Evolutionary conservation across 2,888 invertebrate genomes (phyloP).

Genomic region (Celastrina argiolus): DNA sequence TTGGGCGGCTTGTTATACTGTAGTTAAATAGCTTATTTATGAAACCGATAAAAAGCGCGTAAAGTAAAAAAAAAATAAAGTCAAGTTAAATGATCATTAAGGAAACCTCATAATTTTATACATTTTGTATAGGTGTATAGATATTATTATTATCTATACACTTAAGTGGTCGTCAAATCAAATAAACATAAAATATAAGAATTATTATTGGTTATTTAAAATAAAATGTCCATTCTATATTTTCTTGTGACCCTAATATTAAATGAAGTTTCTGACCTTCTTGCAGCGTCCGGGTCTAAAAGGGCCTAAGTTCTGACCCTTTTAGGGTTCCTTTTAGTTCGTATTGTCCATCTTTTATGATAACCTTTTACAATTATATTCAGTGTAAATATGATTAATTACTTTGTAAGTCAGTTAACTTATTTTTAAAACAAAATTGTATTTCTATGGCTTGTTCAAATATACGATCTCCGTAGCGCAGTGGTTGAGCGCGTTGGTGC

Average conservation of each 20-base stretch:
- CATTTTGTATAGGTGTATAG: no score
- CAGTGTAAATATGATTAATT: background rate
- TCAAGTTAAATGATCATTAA: no score
- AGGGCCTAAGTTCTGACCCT: background rate
- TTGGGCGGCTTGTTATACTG: no score
- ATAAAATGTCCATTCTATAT: background rate
- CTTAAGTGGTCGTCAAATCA: no score
- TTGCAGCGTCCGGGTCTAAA: background rate
- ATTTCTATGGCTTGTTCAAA: background rate
- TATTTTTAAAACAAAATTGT: background rate
- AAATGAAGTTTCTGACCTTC: background rate
- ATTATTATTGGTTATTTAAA: background rate
- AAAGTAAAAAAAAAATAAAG: no score
- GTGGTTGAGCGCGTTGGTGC: no score
- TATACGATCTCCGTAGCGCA: no score
- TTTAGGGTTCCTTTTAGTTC: background rate
- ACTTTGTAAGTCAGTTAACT: background rate
- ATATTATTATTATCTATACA: no score
- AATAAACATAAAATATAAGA: background rate
- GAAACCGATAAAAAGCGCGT: no score
- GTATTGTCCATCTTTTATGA: background rate
- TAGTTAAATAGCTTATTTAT: no score
- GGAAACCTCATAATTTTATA: no score
- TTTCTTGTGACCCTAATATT: background rate
- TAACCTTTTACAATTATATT: background rate